Conservation (phyloP, 2,888 invertebrate species). For the Drosophila melanosoma region DNA sequence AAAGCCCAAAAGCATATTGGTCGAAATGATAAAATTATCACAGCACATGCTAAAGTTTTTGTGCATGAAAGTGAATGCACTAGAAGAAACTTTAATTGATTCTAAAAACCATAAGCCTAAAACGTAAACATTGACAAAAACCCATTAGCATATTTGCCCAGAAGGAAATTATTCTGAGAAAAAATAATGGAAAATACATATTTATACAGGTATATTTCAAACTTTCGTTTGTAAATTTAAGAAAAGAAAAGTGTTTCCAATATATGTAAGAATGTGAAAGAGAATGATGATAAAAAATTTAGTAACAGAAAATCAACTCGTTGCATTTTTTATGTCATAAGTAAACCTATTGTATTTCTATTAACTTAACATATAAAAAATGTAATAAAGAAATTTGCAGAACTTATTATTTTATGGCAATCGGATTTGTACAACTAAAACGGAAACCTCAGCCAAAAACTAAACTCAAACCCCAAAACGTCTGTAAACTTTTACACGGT, state of each 20-base stretch:
- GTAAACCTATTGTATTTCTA: background rate
- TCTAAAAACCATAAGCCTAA: background rate
- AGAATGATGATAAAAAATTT: background rate
- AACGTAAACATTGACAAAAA: background rate
- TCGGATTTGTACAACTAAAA: background rate
- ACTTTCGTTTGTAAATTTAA: background rate
- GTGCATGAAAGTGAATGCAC: slow-evolving; percentile 2
- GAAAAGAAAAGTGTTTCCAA: background rate
- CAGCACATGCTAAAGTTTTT: slow-evolving; percentile 1
- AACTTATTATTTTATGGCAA: slow-evolving; percentile 2
- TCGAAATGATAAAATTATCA: slow-evolving; percentile 14
- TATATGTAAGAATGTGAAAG: background rate
- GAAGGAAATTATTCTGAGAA: background rate
- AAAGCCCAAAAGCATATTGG: slow-evolving; percentile 6
- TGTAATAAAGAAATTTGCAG: background rate
- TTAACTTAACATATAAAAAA: background rate
- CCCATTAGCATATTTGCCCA: background rate
- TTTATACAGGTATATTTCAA: background rate
- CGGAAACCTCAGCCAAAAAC: slow-evolving; percentile 9
- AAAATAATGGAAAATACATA: background rate
- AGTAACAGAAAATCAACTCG: background rate
- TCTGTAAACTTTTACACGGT: slow-evolving; percentile 38
- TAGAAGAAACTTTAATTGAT: background rate
- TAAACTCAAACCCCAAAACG: slow-evolving; percentile 22
- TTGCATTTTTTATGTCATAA: background rate